phyloP scores from a whole-genome alignment of 2,888 invertebrate genomes.

The Aporophyla nigra region DNA sequence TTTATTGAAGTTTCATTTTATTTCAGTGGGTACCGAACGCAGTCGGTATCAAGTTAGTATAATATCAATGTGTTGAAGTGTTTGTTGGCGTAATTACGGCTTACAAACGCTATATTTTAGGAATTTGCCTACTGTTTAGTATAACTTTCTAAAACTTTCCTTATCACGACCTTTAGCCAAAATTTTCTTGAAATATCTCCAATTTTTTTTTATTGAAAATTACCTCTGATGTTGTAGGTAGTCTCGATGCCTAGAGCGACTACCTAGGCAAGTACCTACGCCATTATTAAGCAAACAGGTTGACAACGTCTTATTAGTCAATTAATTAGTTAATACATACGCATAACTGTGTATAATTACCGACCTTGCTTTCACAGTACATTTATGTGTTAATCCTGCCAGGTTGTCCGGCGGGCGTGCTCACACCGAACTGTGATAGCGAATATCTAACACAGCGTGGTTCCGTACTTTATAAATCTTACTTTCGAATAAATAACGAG shows the following conservation, averaged over 20 bases:
- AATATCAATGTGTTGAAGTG: not conserved
- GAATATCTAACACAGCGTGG: constrained; percentile 68
- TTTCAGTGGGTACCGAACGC: not conserved
- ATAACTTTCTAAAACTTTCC: not conserved
- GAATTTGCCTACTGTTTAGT: not conserved
- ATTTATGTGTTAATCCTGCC: constrained; percentile 63
- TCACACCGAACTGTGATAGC: constrained; percentile 60
- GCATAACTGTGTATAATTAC: constrained; percentile 45
- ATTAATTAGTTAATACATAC: constrained; percentile 56
- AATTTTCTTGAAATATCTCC: not conserved
- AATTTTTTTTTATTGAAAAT: not conserved
- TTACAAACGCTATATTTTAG: not conserved
- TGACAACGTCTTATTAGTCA: constrained; percentile 35
- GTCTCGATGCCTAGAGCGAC: not conserved
- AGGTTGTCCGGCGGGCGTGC: constrained; percentile 44
- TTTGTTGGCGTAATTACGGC: not conserved
- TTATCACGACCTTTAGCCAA: not conserved
- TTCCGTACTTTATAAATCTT: constrained; percentile 69
- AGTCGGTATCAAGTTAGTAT: not conserved
- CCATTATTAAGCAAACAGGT: constrained; percentile 26
- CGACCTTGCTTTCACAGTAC: constrained; percentile 57
- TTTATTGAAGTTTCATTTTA: not conserved
- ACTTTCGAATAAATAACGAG: constrained; percentile 72
- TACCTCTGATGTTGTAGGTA: not conserved
- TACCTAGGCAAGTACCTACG: not conserved